phyloP scores from a whole-genome alignment of 2,888 invertebrate genomes.

The Eupeodes latifasciatus region DNA sequence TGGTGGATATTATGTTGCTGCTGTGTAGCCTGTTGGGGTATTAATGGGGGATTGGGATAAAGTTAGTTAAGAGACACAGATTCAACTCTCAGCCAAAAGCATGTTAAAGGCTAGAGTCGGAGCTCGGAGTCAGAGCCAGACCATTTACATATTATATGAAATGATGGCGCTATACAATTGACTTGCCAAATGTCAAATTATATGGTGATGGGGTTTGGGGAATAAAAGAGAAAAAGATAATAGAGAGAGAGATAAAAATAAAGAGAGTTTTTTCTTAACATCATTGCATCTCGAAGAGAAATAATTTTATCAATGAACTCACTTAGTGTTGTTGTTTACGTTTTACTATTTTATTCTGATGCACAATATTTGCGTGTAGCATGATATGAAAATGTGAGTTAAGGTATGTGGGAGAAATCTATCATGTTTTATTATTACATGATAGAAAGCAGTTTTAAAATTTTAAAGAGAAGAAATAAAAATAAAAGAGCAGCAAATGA shows the following conservation, averaged over 20 bases:
- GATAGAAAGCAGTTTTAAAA: not conserved
- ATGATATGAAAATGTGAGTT: not conserved
- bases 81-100: not conserved
- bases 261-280: not conserved
- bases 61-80: slow-evolving; percentile 22
- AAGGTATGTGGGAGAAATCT: not conserved
- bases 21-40: not conserved
- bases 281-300: not conserved
- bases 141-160: not conserved
- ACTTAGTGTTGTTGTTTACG: not conserved
- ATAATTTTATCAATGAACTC: slow-evolving; percentile 22
- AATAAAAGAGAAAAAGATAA: not conserved
- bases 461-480: not conserved
- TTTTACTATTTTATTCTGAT: not conserved
- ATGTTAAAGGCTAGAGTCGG: not conserved
- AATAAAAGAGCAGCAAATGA: not conserved
- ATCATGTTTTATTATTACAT: not conserved
- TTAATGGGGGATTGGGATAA: not conserved
- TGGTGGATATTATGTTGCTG: slow-evolving; percentile 16
- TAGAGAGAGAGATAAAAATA: not conserved
- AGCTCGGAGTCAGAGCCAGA: not conserved
- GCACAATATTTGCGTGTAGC: not conserved
- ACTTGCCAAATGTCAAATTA: not conserved
- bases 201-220: not conserved
- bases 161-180: not conserved